A percentile compares a stretch with the other conserved stretches of the same genome.
These are phyloP conservation scores for Actinostola sp. DNA, from an alignment of 92 coral and sea anemone genomes.

Conservation along the genomic window DNA sequence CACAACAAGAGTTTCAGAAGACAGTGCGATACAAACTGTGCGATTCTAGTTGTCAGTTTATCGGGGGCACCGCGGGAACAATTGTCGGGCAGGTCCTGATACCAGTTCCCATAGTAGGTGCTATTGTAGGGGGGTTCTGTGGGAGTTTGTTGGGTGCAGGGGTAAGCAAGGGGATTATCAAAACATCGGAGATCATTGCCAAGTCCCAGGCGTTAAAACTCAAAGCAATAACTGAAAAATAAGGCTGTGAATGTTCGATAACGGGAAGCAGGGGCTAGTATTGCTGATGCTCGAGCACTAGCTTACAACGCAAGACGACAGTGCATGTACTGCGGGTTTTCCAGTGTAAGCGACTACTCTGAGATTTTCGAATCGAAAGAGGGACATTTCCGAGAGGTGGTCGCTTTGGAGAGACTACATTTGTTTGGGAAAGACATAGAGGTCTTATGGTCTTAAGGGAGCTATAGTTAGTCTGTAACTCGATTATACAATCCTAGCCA, in stretches of 20 bases:
- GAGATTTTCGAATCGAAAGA: no score
- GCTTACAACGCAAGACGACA: no score
- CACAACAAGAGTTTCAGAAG: constrained; percentile 82
- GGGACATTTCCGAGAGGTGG: no score
- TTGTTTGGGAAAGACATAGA: no score
- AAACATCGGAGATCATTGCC: constrained; percentile 85
- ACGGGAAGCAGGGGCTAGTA: no score
- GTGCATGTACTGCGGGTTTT: no score
- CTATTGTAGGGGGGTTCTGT: constrained; percentile 96
- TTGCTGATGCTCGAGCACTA: no score
- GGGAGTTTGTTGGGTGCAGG: constrained; percentile 96
- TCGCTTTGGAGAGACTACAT: no score
- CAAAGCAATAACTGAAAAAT: constrained; percentile 65
- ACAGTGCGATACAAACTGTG: constrained; percentile 82
- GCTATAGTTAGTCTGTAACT: no score
- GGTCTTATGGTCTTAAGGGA: no score
- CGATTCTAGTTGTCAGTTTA: constrained; percentile 96
- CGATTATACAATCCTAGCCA: no score
- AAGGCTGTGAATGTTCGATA: not conserved
- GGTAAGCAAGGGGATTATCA: constrained; percentile 95
- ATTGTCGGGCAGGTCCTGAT: constrained; percentile 99
- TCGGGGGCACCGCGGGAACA: constrained; percentile 98
- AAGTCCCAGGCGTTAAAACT: constrained; percentile 60
- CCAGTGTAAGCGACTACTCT: no score
- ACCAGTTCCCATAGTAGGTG: constrained; percentile 99